These are phyloP conservation scores for Amphipyra tragopoginis DNA, from an alignment of 2,888 invertebrate species.

Conservation along the genomic window DNA sequence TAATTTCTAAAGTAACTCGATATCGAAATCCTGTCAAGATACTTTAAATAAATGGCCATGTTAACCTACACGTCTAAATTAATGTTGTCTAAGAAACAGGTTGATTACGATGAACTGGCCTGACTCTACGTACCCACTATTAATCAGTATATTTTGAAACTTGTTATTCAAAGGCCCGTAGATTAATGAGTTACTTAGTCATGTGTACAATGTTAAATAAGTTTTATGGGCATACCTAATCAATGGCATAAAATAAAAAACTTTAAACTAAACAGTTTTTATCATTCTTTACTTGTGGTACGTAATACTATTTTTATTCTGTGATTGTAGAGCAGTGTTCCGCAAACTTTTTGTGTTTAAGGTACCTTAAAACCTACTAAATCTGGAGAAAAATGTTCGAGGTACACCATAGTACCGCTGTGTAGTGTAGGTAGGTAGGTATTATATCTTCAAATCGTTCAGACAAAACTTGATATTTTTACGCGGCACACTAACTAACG, in stretches of 20 bases:
- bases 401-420: no score
- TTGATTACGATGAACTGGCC: slow-evolving; percentile 40
- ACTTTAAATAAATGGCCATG: slow-evolving; percentile 38
- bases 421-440: no score
- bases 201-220: slow-evolving; percentile 36
- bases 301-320: no score
- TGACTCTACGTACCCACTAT: slow-evolving; percentile 37
- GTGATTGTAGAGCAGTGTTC: no score
- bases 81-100: slow-evolving; percentile 47
- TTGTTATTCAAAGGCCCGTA: slow-evolving; percentile 45
- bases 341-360: no score
- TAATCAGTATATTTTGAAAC: slow-evolving; percentile 62
- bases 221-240: slow-evolving; percentile 27
- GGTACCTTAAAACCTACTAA: no score
- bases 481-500: no score
- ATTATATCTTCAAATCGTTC: no score
- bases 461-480: no score
- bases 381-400: no score
- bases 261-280: slow-evolving; percentile 12
- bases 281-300: slow-evolving; percentile 1
- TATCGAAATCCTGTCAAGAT: slow-evolving; percentile 27
- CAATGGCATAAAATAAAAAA: slow-evolving; percentile 11
- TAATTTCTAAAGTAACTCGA: no score
- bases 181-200: slow-evolving; percentile 62
- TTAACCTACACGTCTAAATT: slow-evolving; percentile 45